Evolutionary conservation across 1,140 invertebrate species (phyloP).

Genomic region (Paramacrobiotus metropolitanus): DNA sequence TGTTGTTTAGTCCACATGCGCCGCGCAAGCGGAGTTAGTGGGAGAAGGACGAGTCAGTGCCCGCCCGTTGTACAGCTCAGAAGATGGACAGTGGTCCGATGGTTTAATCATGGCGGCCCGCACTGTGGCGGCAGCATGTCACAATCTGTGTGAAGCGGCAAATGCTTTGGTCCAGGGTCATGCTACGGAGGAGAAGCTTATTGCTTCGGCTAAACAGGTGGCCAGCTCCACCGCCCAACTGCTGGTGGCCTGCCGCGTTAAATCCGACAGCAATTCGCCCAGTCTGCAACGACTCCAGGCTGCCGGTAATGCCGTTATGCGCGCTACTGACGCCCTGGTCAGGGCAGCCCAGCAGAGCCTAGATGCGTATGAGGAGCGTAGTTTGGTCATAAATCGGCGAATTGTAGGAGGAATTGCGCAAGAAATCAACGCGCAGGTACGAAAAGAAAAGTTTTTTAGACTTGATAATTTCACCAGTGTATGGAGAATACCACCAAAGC

Average conservation of each 20-base stretch:
- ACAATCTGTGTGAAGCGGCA: constrained; percentile 85
- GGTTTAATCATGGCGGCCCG: constrained; percentile 31
- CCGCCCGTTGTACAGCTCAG: constrained; percentile 49
- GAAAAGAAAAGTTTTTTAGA: background rate
- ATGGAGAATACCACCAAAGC: too few relatives aligned
- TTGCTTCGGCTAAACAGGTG: constrained; percentile 83
- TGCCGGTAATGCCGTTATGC: constrained; percentile 88
- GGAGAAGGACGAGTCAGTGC: constrained; percentile 44
- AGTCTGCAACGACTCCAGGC: constrained; percentile 68
- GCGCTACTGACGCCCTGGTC: constrained; percentile 89
- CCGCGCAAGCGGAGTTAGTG: constrained; percentile 79
- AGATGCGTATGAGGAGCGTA: constrained; percentile 54
- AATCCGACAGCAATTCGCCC: constrained; percentile 80
- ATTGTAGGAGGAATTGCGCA: constrained; percentile 73
- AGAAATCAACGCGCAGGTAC: constrained; percentile 46
- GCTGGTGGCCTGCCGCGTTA: constrained; percentile 90
- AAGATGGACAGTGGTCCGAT: constrained; percentile 45
- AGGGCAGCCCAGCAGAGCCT: constrained; percentile 75
- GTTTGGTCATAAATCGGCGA: constrained; percentile 57
- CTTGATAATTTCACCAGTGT: background rate
- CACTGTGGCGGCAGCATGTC: constrained; percentile 83
- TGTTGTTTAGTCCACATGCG: too few relatives aligned
- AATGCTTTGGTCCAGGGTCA: constrained; percentile 86
- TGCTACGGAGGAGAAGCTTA: constrained; percentile 78
- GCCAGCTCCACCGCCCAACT: constrained; percentile 88